Evolutionary conservation across 1,140 invertebrate species (phyloP), one percentile per base, ranked within the genome.

Genomic region (Neuroterus valhalla): DNA sequence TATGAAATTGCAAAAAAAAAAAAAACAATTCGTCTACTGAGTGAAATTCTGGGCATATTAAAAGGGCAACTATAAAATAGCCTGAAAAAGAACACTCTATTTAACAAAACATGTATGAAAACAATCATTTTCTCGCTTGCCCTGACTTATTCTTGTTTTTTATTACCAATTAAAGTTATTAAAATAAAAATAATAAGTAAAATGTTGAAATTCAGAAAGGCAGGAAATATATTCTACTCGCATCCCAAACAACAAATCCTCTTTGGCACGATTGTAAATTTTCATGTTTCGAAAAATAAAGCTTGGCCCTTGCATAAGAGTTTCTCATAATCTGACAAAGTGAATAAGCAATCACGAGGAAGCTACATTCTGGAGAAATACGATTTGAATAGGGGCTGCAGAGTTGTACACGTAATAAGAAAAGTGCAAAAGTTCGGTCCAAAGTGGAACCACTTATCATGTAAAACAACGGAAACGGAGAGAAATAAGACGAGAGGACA

Each of bases 381-480:
- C 31, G 68, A 42, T 68, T 70, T 71, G 52, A 62, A 38, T 45
- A 48, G 42, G 26, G 17, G 66, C n/a, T 70, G 38, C 26, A 62
- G 1, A 14, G 73, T 62, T 66, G 19, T 17, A 62, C 12, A 14
- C n/a, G 8, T 52, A 62, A 31, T 62, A 70, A 66, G 68, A 50
- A 62, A 21, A 73, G 46, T 66, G 44, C 45, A 45, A 69, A 50
- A 68, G 74, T 68, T 75, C 26, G 44, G 62, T 26, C 48, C 38
- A 75, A 75, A 76, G 48, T 76, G 74, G 44, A 44, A 67, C 48
- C 70, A 71, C 70, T 71, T 71, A 69, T 75, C 73, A 71, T 75
- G 55, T 44, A 62, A 74, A 68, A 71, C 45, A 52, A 38, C 11
- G 19, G 42, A 26, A 21, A 55, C 19, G 38, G 17, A 46, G 42